These are phyloP conservation scores for Petrocephalus microphthalmus DNA, from an alignment of 2,113 vertebrate genomes.

Conservation along the genomic window DNA sequence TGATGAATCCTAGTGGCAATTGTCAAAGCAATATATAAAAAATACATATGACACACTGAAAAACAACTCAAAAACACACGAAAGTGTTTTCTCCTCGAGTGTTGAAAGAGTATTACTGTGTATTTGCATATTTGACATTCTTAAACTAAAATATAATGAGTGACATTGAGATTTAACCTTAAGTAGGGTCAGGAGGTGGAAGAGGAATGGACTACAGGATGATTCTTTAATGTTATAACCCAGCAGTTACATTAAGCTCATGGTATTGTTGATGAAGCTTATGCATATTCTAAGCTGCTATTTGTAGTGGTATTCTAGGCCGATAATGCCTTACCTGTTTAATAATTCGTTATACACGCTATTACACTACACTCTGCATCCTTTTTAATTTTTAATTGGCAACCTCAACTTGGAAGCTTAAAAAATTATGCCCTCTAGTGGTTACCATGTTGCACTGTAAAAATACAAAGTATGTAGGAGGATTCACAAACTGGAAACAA, in stretches of 20 bases:
- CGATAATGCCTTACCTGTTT: background rate
- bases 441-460: background rate
- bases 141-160: background rate
- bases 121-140: background rate
- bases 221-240: background rate
- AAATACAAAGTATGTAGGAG: background rate
- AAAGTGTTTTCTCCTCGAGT: background rate
- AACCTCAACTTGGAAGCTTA: background rate
- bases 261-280: background rate
- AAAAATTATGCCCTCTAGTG: conserved; percentile 13
- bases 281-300: background rate
- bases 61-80: background rate
- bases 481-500: background rate
- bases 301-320: background rate
- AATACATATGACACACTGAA: background rate
- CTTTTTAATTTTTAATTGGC: background rate
- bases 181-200: background rate
- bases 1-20: background rate
- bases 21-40: background rate
- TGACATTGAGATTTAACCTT: background rate
- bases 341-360: background rate
- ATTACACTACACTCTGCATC: background rate
- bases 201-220: background rate
- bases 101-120: background rate
- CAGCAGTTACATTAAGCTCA: background rate